These are phyloP conservation scores for Oryzias javanicus DNA, from an alignment of 2,113 vertebrate species.

Conservation along the genomic window DNA sequence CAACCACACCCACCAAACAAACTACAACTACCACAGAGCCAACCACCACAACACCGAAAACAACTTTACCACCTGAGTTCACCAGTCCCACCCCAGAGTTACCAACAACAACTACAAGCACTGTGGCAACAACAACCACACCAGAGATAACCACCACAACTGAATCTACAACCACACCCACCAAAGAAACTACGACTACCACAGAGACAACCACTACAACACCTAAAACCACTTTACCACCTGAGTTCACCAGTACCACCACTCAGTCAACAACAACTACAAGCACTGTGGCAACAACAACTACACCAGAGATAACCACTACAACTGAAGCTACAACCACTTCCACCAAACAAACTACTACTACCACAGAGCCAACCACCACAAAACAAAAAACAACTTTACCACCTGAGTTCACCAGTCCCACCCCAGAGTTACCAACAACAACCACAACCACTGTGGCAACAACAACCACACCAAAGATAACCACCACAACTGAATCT, in stretches of 20 bases:
- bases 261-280: too few species aligned
- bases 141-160: not conserved
- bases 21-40: not conserved
- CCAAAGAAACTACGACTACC: not conserved
- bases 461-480: not conserved
- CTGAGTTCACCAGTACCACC: too few species aligned
- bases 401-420: not conserved
- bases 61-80: not conserved
- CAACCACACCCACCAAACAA: not conserved
- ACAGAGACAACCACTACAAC: too few species aligned
- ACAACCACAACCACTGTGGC: not conserved
- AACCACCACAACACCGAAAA: not conserved
- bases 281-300: too few species aligned
- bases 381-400: not conserved
- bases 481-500: not conserved
- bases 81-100: not conserved
- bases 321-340: not conserved
- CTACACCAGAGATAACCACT: not conserved
- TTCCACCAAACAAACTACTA: not conserved
- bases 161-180: not conserved
- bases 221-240: too few species aligned
- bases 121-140: not conserved
- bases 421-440: rapidly evolving
- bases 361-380: not conserved
- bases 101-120: not conserved